These are phyloP conservation scores for Barbus barbus DNA, from an alignment of 2,113 vertebrate genomes.

Conservation along the genomic window DNA sequence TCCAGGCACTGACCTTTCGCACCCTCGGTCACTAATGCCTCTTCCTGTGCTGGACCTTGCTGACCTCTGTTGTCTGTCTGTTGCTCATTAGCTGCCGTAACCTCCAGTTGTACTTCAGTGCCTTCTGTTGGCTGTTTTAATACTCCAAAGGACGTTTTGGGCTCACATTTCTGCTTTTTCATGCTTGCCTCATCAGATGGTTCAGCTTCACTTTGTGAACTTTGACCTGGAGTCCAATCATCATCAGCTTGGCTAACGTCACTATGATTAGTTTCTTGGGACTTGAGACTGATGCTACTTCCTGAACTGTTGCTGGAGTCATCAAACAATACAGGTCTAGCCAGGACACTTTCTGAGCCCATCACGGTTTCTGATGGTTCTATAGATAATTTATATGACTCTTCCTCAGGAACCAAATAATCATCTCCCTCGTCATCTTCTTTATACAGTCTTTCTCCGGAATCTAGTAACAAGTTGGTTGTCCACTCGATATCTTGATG, in stretches of 20 bases:
- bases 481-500: slow-evolving; percentile 93
- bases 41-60: background rate
- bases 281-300: slow-evolving; percentile 1
- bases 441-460: slow-evolving; percentile 80
- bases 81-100: background rate
- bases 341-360: background rate
- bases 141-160: background rate
- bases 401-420: slow-evolving; percentile 17
- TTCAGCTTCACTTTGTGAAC: slow-evolving; percentile 15
- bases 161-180: background rate
- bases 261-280: slow-evolving; percentile 23
- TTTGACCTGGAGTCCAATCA: slow-evolving; percentile 5
- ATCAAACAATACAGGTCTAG: background rate
- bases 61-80: slow-evolving; percentile 12
- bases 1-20: slow-evolving; percentile 30
- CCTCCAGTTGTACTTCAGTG: background rate
- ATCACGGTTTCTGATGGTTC: background rate
- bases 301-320: background rate
- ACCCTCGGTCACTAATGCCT: slow-evolving; percentile 11
- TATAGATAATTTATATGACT: slow-evolving; percentile 3
- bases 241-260: background rate
- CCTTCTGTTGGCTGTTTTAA: background rate
- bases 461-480: slow-evolving; percentile 92
- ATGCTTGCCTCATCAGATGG: background rate
- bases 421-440: slow-evolving; percentile 35